Evolutionary conservation across 1,140 invertebrate species (phyloP).

Genomic region (Pinna nobilis): DNA sequence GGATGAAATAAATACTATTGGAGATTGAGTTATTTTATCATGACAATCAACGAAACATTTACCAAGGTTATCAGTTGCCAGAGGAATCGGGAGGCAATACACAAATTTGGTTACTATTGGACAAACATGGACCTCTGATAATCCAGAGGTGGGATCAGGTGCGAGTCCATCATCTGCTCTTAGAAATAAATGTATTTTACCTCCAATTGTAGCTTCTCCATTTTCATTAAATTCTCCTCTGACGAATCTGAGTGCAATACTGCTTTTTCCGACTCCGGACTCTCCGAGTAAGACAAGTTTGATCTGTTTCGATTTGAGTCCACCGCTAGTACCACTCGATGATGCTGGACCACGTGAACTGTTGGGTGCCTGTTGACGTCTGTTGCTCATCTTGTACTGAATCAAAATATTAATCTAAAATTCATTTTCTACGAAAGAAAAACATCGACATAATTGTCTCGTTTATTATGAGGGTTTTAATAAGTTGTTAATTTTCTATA

Average conservation of each 20-base stretch:
- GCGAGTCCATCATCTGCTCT: not conserved
- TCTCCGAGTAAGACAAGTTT: constrained; percentile 99
- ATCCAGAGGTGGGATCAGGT: no score
- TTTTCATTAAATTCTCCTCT: constrained; percentile 99
- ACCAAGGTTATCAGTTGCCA: not conserved
- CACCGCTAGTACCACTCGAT: constrained; percentile 77
- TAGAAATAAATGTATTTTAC: constrained; percentile 76
- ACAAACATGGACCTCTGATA: no score
- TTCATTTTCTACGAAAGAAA: no score
- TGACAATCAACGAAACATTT: not conserved
- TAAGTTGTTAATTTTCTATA: no score
- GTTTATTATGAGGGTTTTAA: no score
- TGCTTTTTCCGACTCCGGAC: constrained; percentile 99
- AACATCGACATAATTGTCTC: no score
- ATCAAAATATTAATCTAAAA: no score
- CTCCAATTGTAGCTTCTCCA: constrained; percentile 99
- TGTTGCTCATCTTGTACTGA: constrained; percentile 17
- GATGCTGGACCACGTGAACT: constrained; percentile 3
- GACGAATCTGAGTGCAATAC: constrained; percentile 98
- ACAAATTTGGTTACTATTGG: no score
- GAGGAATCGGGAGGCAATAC: no score
- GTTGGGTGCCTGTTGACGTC: constrained; percentile 14
- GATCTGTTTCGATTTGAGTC: constrained; percentile 87
- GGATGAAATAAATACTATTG: no score
- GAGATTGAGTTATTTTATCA: not conserved